Evolutionary conservation across 2,888 invertebrate species (phyloP).

Genomic region (Calliphora vomitoria): DNA sequence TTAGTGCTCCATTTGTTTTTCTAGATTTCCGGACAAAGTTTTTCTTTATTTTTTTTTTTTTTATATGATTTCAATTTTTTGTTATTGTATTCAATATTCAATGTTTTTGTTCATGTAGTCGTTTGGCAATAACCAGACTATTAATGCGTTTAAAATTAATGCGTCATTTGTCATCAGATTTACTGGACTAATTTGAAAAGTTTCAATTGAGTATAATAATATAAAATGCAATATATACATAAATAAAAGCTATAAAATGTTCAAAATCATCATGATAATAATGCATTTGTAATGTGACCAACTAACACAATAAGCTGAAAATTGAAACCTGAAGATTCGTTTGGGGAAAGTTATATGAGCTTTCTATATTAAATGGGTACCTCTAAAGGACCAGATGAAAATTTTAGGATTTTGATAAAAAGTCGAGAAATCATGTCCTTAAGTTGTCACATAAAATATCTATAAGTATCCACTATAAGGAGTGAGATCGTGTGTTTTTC

Average conservation of each 20-base stretch:
- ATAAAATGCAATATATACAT: conserved; percentile 40
- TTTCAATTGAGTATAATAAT: conserved; percentile 31
- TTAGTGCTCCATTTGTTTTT: conserved; percentile 65
- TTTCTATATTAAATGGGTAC: too few relatives aligned
- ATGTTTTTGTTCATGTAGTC: conserved; percentile 29
- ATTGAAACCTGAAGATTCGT: too few relatives aligned
- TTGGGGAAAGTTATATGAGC: too few relatives aligned
- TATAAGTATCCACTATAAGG: too few relatives aligned
- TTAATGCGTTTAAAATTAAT: conserved; percentile 70
- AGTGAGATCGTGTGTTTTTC: too few relatives aligned
- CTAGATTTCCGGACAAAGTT: conserved; percentile 62
- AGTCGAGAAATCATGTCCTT: too few relatives aligned
- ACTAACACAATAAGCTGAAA: background rate
- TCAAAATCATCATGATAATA: background rate
- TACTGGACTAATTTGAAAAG: conserved; percentile 68
- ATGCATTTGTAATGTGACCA: conserved; percentile 38
- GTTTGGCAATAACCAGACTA: conserved; percentile 63
- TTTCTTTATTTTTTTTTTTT: conserved; percentile 23
- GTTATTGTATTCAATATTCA: conserved; percentile 40
- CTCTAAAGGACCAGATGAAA: too few relatives aligned
- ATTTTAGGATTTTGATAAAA: too few relatives aligned
- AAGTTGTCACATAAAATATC: too few relatives aligned
- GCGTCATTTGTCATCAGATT: conserved; percentile 73
- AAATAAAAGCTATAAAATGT: conserved; percentile 59
- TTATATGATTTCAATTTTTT: conserved; percentile 30